Evolutionary conservation across 1,140 invertebrate genomes (phyloP), one percentile per base, ranked within the genome.

Genomic region (Drosophila tristis): DNA sequence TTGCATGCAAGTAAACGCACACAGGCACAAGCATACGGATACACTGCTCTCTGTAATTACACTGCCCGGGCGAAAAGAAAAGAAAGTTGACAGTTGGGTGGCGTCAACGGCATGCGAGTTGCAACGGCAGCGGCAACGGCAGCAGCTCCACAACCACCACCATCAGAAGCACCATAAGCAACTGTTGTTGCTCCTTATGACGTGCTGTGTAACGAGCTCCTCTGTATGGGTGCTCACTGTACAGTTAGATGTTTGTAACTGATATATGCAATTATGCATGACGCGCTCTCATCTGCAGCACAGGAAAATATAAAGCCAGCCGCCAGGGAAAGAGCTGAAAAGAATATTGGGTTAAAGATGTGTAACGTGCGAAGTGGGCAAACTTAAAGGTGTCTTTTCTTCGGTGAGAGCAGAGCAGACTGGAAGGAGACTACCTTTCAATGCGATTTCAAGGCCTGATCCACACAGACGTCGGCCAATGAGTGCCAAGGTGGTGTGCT

Each of bases 71-170:
- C 55, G 65, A 78, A 75, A 86, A 44, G 23, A 61, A 86, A 86
- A 86, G 82, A 86, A 86, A 86, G 82, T 86, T 87, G 82, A 86
- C 82, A 86, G 82, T 86, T 87, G 78, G 82, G 82, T 78, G 82
- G 82, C 82, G 82, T 86, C 82, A 81, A 80, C 80, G 61, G 35
- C 78, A 78, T 87, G 68, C 82, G 78, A 87, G 82, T 76, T 79
- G 82, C 82, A 87, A 87, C 78, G 71, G 82, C 82, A 87, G 82
- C 78, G 71, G 82, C 82, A 67, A 44, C 48, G 45, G 2, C 60
- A 31, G 82, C 78, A 73, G 82, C 82, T 0, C 23, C 60, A 25
- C 23, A 1, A 23, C 2, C 23, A 23, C 2, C 81, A 70, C 29
- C 39, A 55, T 5, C n/a, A n/a, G n/a, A n/a, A n/a, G n/a, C 59